phyloP scores from a whole-genome alignment of 23 tunicate species.

The Styela plicata region DNA sequence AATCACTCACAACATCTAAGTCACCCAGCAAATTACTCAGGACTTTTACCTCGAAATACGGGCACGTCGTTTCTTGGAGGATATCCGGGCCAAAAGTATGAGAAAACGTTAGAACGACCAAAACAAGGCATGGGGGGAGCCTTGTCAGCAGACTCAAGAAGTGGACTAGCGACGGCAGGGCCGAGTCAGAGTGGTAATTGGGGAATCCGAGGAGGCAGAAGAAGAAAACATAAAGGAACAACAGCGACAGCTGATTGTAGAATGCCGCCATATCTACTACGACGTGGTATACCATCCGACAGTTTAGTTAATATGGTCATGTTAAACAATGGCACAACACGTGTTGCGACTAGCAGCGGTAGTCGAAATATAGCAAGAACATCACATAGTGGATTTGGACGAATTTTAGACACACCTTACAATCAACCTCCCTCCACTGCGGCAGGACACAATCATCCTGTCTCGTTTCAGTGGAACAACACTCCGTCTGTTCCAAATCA shows the following conservation, averaged over 20 bases:
- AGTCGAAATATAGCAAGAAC: background rate
- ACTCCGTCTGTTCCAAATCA: background rate
- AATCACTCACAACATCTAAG: background rate
- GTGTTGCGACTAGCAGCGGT: background rate
- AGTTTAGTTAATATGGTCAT: slow-evolving; percentile 19
- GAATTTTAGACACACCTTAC: slow-evolving; percentile 4
- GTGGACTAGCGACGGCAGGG: background rate
- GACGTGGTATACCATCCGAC: slow-evolving; percentile 16
- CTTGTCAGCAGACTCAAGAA: background rate
- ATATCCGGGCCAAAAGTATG: slow-evolving; percentile 44
- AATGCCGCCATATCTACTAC: slow-evolving; percentile 8
- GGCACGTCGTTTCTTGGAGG: slow-evolving; percentile 3
- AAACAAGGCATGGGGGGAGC: slow-evolving; percentile 15
- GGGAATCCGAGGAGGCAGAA: slow-evolving; percentile 11
- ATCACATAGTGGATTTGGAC: slow-evolving; percentile 21
- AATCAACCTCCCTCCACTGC: slow-evolving; percentile 15
- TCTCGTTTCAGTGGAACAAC: slow-evolving; percentile 29
- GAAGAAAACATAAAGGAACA: background rate
- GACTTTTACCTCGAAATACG: background rate
- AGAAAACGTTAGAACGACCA: slow-evolving; percentile 35
- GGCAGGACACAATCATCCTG: slow-evolving; percentile 18
- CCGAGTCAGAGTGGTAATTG: background rate
- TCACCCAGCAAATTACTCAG: background rate
- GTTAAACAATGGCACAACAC: background rate
- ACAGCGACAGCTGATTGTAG: background rate